Evolutionary conservation across 2,888 invertebrate species (phyloP).

Genomic region (Andrena flavipes): DNA sequence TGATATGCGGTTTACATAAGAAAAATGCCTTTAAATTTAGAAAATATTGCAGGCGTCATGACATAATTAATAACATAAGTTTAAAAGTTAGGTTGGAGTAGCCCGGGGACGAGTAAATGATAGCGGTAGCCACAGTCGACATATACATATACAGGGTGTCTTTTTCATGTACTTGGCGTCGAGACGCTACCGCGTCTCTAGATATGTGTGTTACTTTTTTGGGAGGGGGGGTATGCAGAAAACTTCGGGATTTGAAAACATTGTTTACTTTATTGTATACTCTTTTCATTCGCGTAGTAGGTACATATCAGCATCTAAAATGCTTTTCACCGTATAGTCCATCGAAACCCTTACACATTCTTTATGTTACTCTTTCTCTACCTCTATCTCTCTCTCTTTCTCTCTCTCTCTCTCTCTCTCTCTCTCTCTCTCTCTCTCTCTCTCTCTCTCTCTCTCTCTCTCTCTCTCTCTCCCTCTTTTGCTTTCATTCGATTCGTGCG

Average conservation of each 20-base stretch:
- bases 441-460: slow-evolving; percentile 21
- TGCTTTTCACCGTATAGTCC: slow-evolving; percentile 62
- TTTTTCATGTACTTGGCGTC: no score
- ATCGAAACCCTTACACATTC: slow-evolving; percentile 29
- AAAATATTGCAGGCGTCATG: no score
- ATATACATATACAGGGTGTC: no score
- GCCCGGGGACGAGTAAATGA: no score
- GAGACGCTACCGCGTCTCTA: no score
- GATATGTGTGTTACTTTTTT: no score
- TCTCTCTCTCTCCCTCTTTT: slow-evolving; percentile 6
- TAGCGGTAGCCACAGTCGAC: no score
- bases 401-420: slow-evolving; percentile 46
- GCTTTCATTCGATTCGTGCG: no score
- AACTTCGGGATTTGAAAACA: slow-evolving; percentile 77
- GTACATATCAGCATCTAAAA: slow-evolving; percentile 76
- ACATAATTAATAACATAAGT: no score
- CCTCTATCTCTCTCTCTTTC: slow-evolving; percentile 41
- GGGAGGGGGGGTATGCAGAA: slow-evolving; percentile 2
- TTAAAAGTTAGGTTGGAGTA: no score
- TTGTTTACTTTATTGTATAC: slow-evolving; percentile 82
- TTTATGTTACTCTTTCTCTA: slow-evolving; percentile 36
- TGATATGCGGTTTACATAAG: no score
- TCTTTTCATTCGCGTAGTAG: slow-evolving; percentile 77
- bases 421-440: slow-evolving; percentile 21
- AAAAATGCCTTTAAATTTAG: no score